A percentile compares a stretch with the other conserved stretches of the same genome.
These are phyloP conservation scores for Gadus macrocephalus DNA, from an alignment of 2,113 vertebrate genomes.

Conservation along the genomic window DNA sequence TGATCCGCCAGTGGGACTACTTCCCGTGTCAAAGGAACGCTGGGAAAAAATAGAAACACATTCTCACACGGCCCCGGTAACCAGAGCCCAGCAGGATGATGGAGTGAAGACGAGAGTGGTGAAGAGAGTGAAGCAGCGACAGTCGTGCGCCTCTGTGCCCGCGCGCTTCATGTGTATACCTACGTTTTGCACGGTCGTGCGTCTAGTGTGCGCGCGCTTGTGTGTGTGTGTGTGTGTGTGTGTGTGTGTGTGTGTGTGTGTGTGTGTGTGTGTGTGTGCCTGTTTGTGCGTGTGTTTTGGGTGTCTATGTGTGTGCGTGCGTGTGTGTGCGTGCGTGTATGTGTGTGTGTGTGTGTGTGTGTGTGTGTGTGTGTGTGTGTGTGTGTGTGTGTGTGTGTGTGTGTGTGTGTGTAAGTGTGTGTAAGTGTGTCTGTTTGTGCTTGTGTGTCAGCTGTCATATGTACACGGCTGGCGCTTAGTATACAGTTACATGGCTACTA, in stretches of 20 bases:
- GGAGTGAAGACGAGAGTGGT: not conserved
- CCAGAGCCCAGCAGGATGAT: conserved; percentile 10
- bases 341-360: not conserved
- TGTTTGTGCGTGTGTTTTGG: not conserved
- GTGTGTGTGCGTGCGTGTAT: not conserved
- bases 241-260: not conserved
- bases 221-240: conserved; percentile 2
- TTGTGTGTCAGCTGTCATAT: not conserved
- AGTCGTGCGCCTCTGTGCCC: no score
- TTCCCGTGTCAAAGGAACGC: conserved; percentile 38
- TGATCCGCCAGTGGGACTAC: conserved; percentile 3
- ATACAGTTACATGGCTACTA: not conserved
- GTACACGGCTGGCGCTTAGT: not conserved
- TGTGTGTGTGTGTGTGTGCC: not conserved
- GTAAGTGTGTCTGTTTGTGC: not conserved
- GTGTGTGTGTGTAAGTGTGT: not conserved
- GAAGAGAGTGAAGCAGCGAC: no score
- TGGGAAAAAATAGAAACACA: conserved; percentile 32
- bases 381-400: not conserved
- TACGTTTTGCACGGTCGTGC: no score
- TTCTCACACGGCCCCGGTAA: conserved; percentile 32
- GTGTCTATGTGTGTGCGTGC: not conserved
- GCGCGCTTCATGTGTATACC: no score
- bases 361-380: conserved; percentile 2
- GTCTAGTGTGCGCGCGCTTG: not conserved